Evolutionary conservation across 2,888 invertebrate genomes (phyloP).

Genomic region (Drosophila macrospina): DNA sequence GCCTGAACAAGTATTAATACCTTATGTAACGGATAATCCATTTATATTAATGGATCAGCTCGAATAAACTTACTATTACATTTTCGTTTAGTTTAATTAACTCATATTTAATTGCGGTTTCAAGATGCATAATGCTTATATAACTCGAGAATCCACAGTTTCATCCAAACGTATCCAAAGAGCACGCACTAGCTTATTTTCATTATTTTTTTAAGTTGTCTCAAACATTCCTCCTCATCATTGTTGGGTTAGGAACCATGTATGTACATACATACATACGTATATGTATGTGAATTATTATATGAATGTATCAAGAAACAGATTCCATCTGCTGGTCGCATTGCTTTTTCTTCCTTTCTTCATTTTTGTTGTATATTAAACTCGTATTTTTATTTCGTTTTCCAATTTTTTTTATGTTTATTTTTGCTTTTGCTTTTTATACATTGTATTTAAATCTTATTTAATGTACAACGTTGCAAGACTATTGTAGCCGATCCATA

Average conservation of each 20-base stretch:
- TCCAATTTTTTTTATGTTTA: slow-evolving; percentile 28
- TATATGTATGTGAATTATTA: slow-evolving; percentile 11
- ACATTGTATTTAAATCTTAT: slow-evolving; percentile 42
- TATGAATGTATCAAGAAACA: slow-evolving; percentile 23
- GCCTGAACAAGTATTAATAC: slow-evolving; percentile 38
- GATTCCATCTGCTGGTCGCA: slow-evolving; percentile 33
- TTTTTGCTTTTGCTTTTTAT: slow-evolving; percentile 52
- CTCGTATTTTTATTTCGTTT: slow-evolving; percentile 33
- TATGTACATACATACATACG: slow-evolving; percentile 19
- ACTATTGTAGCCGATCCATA: slow-evolving; percentile 59
- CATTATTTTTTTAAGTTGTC: slow-evolving; percentile 34
- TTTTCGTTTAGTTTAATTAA: slow-evolving; percentile 24
- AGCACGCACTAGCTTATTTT: slow-evolving; percentile 40
- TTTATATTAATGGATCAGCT: slow-evolving; percentile 17
- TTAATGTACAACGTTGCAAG: slow-evolving; percentile 56
- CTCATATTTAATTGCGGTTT: slow-evolving; percentile 50
- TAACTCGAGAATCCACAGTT: slow-evolving; percentile 9
- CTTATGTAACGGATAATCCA: slow-evolving; percentile 8
- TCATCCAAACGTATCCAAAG: slow-evolving; percentile 23
- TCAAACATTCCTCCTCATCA: slow-evolving; percentile 22
- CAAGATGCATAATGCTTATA: slow-evolving; percentile 13
- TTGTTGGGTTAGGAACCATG: slow-evolving; percentile 33
- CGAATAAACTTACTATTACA: slow-evolving; percentile 10
- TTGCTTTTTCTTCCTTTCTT: slow-evolving; percentile 34
- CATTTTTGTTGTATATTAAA: slow-evolving; percentile 34